A percentile compares a stretch with the other conserved stretches of the same genome.
Conservation (phyloP, 2,113 vertebrate species). For the Pachycephala philippinensis region DNA sequence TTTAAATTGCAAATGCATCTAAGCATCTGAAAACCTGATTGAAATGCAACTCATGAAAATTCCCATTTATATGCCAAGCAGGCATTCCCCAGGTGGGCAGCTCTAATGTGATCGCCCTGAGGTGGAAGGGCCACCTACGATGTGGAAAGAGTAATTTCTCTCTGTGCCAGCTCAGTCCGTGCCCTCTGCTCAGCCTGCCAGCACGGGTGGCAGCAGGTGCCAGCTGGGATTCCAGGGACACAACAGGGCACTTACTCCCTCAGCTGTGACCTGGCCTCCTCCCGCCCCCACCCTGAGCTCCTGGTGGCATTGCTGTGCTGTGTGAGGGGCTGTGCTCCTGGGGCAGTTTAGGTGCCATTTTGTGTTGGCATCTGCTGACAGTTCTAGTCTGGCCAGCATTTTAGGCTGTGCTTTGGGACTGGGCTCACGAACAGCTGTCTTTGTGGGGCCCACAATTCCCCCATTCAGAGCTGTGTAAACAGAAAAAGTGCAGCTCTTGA, state of each 20-base stretch:
- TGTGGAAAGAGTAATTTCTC: background rate
- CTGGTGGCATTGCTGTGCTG: background rate
- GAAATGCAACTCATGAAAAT: background rate
- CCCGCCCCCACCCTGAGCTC: fast-evolving
- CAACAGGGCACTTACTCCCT: background rate
- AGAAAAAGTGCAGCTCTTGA: background rate
- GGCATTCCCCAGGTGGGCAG: background rate
- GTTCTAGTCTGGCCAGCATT: background rate
- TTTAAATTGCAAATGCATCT: background rate
- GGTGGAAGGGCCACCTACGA: background rate
- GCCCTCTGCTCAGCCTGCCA: background rate
- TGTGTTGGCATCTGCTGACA: background rate
- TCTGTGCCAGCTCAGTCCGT: background rate
- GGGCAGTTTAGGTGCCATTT: background rate
- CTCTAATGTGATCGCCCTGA: background rate
- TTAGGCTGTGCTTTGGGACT: background rate
- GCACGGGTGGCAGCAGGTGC: background rate
- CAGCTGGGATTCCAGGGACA: background rate
- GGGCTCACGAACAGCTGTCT: background rate
- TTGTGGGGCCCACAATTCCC: background rate
- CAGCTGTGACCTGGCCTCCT: fast-evolving
- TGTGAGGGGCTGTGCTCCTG: background rate
- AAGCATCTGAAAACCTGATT: background rate
- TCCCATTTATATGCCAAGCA: background rate
- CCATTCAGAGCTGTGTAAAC: background rate